These are phyloP conservation scores for Drosophila nikananu DNA, from an alignment of 1,140 invertebrate species.

Conservation along the genomic window DNA sequence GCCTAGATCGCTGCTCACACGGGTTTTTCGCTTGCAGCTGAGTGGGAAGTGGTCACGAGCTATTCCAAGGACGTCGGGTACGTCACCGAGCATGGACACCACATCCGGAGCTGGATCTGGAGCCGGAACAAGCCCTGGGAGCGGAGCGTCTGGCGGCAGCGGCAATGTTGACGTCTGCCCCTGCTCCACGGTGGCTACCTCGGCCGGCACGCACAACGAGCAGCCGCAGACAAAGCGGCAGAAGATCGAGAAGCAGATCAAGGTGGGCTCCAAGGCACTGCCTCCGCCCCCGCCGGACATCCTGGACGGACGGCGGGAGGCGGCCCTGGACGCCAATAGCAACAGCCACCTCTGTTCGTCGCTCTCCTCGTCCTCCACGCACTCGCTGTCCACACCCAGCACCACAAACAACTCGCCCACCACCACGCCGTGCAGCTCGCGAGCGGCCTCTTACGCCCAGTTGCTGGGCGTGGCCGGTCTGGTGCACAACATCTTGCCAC, in stretches of 20 bases:
- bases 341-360: conserved; percentile 77
- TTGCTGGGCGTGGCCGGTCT: conserved; percentile 65
- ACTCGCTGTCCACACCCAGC: conserved; percentile 66
- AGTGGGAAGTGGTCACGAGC: conserved; percentile 8
- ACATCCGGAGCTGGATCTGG: conserved; percentile 48
- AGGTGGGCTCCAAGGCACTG: conserved; percentile 41
- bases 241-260: conserved; percentile 85
- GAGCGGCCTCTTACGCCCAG: conserved; percentile 71
- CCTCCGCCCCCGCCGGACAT: conserved; percentile 69
- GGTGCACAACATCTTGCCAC: conserved; percentile 77
- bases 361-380: conserved; percentile 73
- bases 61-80: conserved; percentile 63
- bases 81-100: conserved; percentile 64
- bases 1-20: conserved; percentile 20
- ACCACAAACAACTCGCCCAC: conserved; percentile 76
- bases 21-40: conserved; percentile 25
- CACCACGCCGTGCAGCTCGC: conserved; percentile 73
- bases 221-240: conserved; percentile 81
- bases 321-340: conserved; percentile 52
- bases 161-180: conserved; percentile 33
- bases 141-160: conserved; percentile 10
- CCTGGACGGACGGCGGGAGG: conserved; percentile 43
- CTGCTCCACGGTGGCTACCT: conserved; percentile 34
- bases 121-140: conserved; percentile 33
- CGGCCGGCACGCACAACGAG: conserved; percentile 57